Percentiles rank a stretch among this genome's conserved stretches.
Evolutionary conservation across 2,888 invertebrate species (phyloP).

Genomic region (Abrostola tripartita): DNA sequence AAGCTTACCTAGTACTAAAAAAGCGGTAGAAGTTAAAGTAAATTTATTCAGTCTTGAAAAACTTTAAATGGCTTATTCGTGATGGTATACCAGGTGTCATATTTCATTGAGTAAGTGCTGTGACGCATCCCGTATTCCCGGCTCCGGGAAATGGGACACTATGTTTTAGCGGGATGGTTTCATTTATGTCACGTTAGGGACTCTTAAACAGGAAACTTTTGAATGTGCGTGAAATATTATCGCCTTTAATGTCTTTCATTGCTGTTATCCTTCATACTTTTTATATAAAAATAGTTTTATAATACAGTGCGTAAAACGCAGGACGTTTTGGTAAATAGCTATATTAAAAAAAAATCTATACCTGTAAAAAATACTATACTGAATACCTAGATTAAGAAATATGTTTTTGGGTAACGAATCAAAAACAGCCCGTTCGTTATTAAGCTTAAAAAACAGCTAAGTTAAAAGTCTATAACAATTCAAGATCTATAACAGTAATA

Average conservation of each 20-base stretch:
- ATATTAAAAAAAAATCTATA: too few species aligned
- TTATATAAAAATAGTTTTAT: neutral
- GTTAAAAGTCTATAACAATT: too few species aligned
- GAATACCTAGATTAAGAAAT: too few species aligned
- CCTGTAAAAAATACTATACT: too few species aligned
- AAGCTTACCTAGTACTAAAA: too few species aligned
- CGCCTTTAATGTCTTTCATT: neutral
- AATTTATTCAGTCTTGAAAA: constrained; percentile 23
- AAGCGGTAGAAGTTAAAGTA: constrained; percentile 10
- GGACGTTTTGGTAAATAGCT: too few species aligned
- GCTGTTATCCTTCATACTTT: neutral
- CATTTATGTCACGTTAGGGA: constrained; percentile 26
- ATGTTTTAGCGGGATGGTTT: constrained; percentile 25
- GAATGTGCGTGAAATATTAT: constrained; percentile 21
- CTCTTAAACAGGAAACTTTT: constrained; percentile 21
- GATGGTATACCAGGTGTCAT: constrained; percentile 35
- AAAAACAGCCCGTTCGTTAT: too few species aligned
- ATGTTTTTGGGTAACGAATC: too few species aligned
- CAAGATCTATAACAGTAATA: too few species aligned
- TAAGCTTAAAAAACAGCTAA: too few species aligned
- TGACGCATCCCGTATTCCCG: constrained; percentile 18
- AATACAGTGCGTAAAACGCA: too few species aligned
- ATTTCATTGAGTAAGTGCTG: constrained; percentile 39
- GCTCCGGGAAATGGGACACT: constrained; percentile 28
- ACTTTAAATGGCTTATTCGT: constrained; percentile 47